Base-by-base conservation (phyloP, 2,888 invertebrate genomes). In the Noctuana brunneofusca region DNA sequence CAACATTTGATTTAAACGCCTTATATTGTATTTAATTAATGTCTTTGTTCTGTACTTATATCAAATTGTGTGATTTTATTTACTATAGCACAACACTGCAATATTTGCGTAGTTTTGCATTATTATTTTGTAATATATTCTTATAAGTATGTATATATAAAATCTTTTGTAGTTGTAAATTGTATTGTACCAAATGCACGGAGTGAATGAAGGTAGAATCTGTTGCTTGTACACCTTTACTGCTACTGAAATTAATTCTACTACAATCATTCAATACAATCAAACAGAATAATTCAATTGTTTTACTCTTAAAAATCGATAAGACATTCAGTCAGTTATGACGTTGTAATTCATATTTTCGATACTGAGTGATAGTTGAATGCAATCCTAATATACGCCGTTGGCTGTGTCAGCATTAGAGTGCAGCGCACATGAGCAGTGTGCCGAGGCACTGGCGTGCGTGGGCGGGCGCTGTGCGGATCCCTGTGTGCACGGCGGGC, bases 351-450 rank as follows among this genome's bases (percentile, higher is more conserved):
- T 12, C 3, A 16, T 41, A 43, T 18, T 38, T 38, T 38, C 3
- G 1, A 38, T n/a, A 38, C 3, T 5, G 22, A 22, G 16, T 4
- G 4, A 11, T 22, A 22, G 22, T 48, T 9, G 8, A 53, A 22
- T 12, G n/a, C 2, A 32, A 12, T 22, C 32, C 16, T 60, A 60
- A 60, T 35, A 30, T 46, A 20, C 48, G 52, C 1, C 14, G 11
- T 52, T 53, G 32, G 49, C 30, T 59, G 35, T 55, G 68, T 94
- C 92, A 96, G 97, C 96, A 91, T 93, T 96, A 80, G 95, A 95
- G 79, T 97, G 97, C 87, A 92, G 93, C 65, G 93, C 94, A 55
- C 96, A 97, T 85, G 93, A 93, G 73, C 96, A 97, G 73, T 98
- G 98, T 80, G 93, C 95, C 43, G 83, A 92, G 49, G 94, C 95